Conservation (phyloP, 1,140 invertebrate species). For the Coelopa frigida region DNA sequence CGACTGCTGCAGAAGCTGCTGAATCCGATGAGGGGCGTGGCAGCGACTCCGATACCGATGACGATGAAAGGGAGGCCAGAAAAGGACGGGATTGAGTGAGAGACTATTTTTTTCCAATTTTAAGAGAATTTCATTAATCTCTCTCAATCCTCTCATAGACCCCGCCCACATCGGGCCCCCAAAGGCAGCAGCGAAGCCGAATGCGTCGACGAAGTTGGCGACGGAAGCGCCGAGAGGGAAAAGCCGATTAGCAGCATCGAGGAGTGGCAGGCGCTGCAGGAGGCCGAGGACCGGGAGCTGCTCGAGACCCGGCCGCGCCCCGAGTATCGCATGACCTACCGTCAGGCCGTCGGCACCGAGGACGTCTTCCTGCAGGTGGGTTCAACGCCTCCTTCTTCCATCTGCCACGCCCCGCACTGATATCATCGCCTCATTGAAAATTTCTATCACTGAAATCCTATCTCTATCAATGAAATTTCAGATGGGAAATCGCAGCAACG, state of each 20-base stretch:
- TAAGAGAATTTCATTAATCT: background rate
- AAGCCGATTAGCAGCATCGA: slow-evolving; percentile 46
- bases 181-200: slow-evolving; percentile 4
- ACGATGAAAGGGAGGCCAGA: slow-evolving; percentile 23
- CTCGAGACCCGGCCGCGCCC: slow-evolving; percentile 62
- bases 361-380: slow-evolving; percentile 79
- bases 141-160: slow-evolving; percentile 7
- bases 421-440: no score
- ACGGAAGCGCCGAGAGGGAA: slow-evolving; percentile 17
- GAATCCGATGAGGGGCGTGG: slow-evolving; percentile 17
- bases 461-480: no score
- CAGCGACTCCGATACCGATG: slow-evolving; percentile 22
- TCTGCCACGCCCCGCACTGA: no score
- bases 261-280: slow-evolving; percentile 49
- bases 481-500: slow-evolving; percentile 77
- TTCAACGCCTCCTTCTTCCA: no score
- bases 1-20: slow-evolving; percentile 24
- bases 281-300: slow-evolving; percentile 44
- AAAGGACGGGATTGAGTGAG: background rate
- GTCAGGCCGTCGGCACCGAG: slow-evolving; percentile 75
- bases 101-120: slow-evolving; percentile 1
- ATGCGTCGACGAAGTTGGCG: slow-evolving; percentile 14
- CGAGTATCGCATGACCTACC: slow-evolving; percentile 73
- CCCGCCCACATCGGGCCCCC: slow-evolving; percentile 23
- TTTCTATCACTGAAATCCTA: no score